phyloP scores from a whole-genome alignment of 2,113 vertebrate species.

The Rhabdornis inornatus region DNA sequence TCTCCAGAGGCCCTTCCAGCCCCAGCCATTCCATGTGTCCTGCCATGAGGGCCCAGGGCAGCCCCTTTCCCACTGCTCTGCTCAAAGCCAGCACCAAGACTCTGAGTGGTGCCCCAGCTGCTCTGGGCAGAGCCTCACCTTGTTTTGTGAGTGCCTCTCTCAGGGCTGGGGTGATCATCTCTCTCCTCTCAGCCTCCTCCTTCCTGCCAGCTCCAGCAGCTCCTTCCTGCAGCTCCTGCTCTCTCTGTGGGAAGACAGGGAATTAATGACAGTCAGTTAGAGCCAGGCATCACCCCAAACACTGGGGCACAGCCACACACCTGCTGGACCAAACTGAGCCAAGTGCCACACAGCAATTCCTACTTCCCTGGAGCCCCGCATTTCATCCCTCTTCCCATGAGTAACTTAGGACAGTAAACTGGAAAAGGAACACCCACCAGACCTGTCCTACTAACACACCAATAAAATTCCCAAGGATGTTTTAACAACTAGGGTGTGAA shows the following conservation, averaged over 20 bases:
- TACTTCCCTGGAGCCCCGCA: fast-evolving
- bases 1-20: not conserved
- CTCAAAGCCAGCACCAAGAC: not conserved
- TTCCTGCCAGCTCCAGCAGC: conserved; percentile 45
- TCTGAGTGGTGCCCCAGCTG: not conserved
- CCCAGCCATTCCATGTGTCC: not conserved
- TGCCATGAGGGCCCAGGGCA: not conserved
- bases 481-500: not conserved
- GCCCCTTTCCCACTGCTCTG: not conserved
- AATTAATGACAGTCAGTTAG: not conserved
- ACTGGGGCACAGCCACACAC: not conserved
- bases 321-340: not conserved
- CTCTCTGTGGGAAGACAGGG: conserved; percentile 69
- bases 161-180: conserved; percentile 92
- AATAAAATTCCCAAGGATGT: not conserved
- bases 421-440: not conserved
- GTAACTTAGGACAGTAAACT: not conserved
- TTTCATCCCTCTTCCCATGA: not conserved
- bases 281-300: not conserved
- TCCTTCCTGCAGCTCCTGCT: conserved; percentile 35
- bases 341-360: not conserved
- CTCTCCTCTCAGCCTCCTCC: conserved; percentile 73
- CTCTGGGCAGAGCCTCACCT: conserved; percentile 72
- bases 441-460: not conserved
- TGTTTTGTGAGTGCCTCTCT: conserved; percentile 87